phyloP scores from a whole-genome alignment of 2,797 vertebrate species.

The Philypnodon macrostomus region DNA sequence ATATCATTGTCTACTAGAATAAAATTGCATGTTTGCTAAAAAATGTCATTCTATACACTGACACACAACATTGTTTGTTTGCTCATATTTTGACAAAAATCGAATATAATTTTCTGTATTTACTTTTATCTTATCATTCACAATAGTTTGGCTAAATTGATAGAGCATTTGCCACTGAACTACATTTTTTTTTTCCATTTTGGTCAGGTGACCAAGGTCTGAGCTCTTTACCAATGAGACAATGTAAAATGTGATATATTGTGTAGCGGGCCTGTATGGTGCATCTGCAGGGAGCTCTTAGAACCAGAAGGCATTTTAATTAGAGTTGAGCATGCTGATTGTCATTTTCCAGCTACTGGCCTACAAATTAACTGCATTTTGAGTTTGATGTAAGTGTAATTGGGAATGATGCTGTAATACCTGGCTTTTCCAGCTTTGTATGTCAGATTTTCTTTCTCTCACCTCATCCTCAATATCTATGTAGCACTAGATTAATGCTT shows the following conservation, averaged over 20 bases:
- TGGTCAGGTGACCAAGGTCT: too few relatives aligned
- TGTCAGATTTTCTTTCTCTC: constrained; percentile 38
- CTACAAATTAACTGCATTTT: constrained; percentile 21
- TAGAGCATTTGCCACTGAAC: too few relatives aligned
- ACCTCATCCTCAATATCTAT: not conserved
- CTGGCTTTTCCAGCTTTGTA: constrained; percentile 22
- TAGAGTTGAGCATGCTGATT: constrained; percentile 23
- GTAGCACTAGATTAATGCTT: constrained; percentile 58
- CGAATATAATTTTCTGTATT: too few relatives aligned
- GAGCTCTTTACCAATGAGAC: too few relatives aligned
- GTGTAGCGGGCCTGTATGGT: constrained; percentile 1
- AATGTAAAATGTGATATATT: not conserved
- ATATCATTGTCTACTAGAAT: too few relatives aligned
- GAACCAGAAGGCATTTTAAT: constrained; percentile 32
- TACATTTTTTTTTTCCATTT: too few relatives aligned
- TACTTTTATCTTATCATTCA: too few relatives aligned
- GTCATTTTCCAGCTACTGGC: constrained; percentile 21
- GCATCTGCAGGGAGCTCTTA: constrained; percentile 17
- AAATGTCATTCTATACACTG: too few relatives aligned
- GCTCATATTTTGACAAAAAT: too few relatives aligned
- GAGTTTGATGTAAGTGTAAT: constrained; percentile 30
- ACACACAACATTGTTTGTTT: too few relatives aligned
- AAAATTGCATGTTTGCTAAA: too few relatives aligned
- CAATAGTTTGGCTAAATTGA: too few relatives aligned
- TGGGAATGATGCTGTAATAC: constrained; percentile 34